A percentile compares a stretch with the other conserved stretches of the same genome.
Conservation (phyloP, 1,140 invertebrate genomes). For the Magallana ariakensis region DNA sequence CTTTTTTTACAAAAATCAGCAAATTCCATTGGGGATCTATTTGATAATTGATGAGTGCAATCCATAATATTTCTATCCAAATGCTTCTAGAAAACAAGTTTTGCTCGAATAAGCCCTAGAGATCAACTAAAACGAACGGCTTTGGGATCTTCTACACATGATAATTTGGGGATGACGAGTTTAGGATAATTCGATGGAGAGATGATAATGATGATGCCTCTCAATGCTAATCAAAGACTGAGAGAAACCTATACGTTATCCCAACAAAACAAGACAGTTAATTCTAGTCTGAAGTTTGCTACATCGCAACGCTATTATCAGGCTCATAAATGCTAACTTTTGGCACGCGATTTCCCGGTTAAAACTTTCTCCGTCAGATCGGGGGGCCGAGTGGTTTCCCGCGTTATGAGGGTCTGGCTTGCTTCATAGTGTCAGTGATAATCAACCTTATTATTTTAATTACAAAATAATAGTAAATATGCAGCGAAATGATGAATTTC, state of each 20-base stretch:
- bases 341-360: conserved; percentile 32
- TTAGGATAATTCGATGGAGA: conserved; percentile 3
- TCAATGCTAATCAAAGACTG: conserved; percentile 9
- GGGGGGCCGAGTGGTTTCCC: conserved; percentile 22
- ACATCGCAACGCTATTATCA: conserved; percentile 32
- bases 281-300: conserved; percentile 25
- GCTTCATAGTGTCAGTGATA: conserved; percentile 29
- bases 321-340: conserved; percentile 34
- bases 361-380: conserved; percentile 11
- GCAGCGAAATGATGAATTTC: conserved; percentile 26
- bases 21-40: no score
- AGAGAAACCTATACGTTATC: conserved; percentile 18
- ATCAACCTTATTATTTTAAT: conserved; percentile 36
- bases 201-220: conserved; percentile 15
- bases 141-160: not conserved
- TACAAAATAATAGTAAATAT: conserved; percentile 38
- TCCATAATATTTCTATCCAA: no score
- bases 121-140: not conserved
- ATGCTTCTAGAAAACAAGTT: no score
- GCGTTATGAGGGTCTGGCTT: conserved; percentile 9
- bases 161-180: conserved; percentile 1
- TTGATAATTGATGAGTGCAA: no score
- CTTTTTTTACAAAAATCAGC: no score
- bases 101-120: not conserved
- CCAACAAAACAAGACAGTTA: conserved; percentile 33